Evolutionary conservation across 2,888 invertebrate species (phyloP), one percentile per base, ranked within the genome.

Genomic region (Drosophila nigritarsus): DNA sequence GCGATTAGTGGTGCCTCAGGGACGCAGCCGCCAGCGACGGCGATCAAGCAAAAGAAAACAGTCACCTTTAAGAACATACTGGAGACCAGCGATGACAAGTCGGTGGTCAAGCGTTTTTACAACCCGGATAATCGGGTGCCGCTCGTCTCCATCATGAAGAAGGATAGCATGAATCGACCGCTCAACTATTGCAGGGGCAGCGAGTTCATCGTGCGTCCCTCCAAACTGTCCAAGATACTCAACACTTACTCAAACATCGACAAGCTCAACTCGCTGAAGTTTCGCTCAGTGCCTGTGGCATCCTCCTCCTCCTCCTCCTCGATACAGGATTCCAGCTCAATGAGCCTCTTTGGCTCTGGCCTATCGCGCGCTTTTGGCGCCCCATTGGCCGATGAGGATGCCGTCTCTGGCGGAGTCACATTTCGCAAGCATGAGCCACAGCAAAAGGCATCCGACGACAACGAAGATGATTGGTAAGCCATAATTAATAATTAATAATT

Each of bases 21-120:
- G 7, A 40, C 38, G 4, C 60, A 62, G 32, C 24, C 53, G 30
- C 45, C 65, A 20, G 56, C 68, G 30, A 50, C 63, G 7, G 29
- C 59, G 13, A 29, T 80, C 7, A 90, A 90, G 63, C 91, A 94
- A 66, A 95, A 95, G 92, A 95, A 95, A 93, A 95, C 95, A 53
- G 95, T 95, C 29, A 95, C 95, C 61, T 95, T 95, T 92, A 95
- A 95, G 75, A 95, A 94, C 80, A 94, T 95, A 67, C 90, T 92
- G 40, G 95, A 95, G 89, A 95, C 95, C 75, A 95, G 95, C 91
- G 95, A 95, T 91, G 95, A 95, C 88, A 94, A 94, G 83, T 94
- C 94, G 77, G 94, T 94, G 38, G 92, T 95, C 8, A 95, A 94
- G 90, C 94, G 94, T 83, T 93, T 95, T 75, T 93, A 94, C 55